Base-by-base conservation (phyloP, 2,797 vertebrate genomes). In the Chelonia mydas region DNA sequence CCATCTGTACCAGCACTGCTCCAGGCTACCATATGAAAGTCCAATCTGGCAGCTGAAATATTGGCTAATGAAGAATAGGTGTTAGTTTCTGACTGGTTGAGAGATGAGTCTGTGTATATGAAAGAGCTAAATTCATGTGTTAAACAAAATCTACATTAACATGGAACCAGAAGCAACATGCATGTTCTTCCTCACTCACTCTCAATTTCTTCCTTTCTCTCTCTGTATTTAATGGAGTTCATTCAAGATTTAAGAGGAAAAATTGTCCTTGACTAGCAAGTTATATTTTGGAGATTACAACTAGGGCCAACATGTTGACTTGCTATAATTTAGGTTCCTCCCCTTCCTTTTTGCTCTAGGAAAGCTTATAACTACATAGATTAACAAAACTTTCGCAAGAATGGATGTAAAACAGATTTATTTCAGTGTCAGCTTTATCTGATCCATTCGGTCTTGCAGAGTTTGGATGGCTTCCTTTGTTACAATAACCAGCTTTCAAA, bases 381-480 rank as follows among this genome's bases (percentile, higher is more conserved):
- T 98, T 98, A 98, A 96, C 97, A 97, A 98, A 98, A 98, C 96
- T 98, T 98, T 96, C 97, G 95, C 98, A 98, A 97, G 97, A 98
- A 98, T 96, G 97, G 98, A 98, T 98, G 98, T 98, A 98, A 98
- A 98, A 97, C 97, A 98, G 97, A 98, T 98, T 98, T 98, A 98
- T 98, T 98, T 98, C 91, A 65, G 94, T 98, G 98, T 98, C 98
- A 98, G 97, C 96, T 98, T 98, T 98, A 98, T 98, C 98, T 98
- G 98, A 98, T 98, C 98, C 98, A 98, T 98, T 98, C 96, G 94
- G 98, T 97, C 97, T 98, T 97, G 96, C 97, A 96, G 97, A 97
- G 96, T 98, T 98, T 97, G 97, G 98, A 98, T 98, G 95, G 95
- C 97, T 98, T 98, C 97, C 97, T 98, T 98, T 98, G 98, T 98